phyloP scores from a whole-genome alignment of 2,797 vertebrate genomes.

The Rhinatrema bivittatum region DNA sequence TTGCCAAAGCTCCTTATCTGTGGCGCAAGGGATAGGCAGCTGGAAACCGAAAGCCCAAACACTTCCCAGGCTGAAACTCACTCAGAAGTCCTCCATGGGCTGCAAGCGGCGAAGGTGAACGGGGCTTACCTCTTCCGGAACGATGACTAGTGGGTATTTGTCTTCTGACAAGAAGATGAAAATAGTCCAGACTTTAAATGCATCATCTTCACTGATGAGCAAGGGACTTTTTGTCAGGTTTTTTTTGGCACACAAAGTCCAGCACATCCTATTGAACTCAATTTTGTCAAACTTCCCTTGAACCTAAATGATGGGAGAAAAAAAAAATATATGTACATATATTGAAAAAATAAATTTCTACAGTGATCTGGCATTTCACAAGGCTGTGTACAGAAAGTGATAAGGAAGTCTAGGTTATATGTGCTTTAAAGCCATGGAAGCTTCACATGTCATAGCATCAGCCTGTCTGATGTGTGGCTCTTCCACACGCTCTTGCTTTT shows the following conservation, averaged over 20 bases:
- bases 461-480: too few relatives aligned
- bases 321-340: constrained; percentile 1
- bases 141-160: constrained; percentile 83
- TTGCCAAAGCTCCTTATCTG: not conserved
- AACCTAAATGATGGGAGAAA: constrained; percentile 57
- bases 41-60: too few relatives aligned
- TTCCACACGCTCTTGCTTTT: too few relatives aligned
- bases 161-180: constrained; percentile 97
- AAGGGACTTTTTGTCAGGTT: constrained; percentile 72
- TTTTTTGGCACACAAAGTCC: constrained; percentile 87
- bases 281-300: constrained; percentile 83
- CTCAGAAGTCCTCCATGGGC: not conserved
- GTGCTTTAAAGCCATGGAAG: too few relatives aligned
- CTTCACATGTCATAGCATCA: too few relatives aligned
- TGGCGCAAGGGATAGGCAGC: not conserved
- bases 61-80: not conserved
- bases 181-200: constrained; percentile 94
- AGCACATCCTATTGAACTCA: constrained; percentile 95
- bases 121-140: constrained; percentile 86
- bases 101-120: not conserved
- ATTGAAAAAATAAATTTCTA: not conserved
- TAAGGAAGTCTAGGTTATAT: too few relatives aligned
- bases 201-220: constrained; percentile 78
- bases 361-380: too few relatives aligned
- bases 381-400: too few relatives aligned